Evolutionary conservation across 1,140 invertebrate genomes (phyloP).

Genomic region (Phymastichus coffea): DNA sequence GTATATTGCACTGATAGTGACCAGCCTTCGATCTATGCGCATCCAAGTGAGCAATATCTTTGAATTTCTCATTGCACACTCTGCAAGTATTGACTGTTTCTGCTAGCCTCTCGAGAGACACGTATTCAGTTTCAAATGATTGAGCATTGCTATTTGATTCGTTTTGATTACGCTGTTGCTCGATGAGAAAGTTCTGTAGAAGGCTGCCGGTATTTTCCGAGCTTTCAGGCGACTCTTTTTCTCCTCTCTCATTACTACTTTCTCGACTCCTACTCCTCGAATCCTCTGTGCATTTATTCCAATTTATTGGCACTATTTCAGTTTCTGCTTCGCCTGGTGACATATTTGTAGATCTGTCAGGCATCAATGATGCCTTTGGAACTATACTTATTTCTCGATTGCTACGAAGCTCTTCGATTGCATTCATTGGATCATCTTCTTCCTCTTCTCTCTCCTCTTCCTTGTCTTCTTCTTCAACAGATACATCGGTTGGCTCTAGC

Average conservation of each 20-base stretch:
- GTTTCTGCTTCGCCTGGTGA: constrained; percentile 12
- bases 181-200: constrained; percentile 50
- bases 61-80: constrained; percentile 55
- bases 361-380: constrained; percentile 37
- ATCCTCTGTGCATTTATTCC: constrained; percentile 45
- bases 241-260: constrained; percentile 11
- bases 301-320: constrained; percentile 30
- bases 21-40: constrained; percentile 51
- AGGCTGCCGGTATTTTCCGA: constrained; percentile 38
- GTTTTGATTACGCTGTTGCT: constrained; percentile 47
- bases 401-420: constrained; percentile 33
- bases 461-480: constrained; percentile 28
- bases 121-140: constrained; percentile 51
- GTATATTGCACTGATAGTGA: constrained; percentile 55
- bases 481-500: constrained; percentile 21
- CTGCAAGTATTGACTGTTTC: constrained; percentile 52
- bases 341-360: constrained; percentile 3
- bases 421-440: constrained; percentile 29
- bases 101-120: constrained; percentile 53
- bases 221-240: constrained; percentile 15
- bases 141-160: constrained; percentile 37
- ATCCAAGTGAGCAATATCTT: constrained; percentile 50
- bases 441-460: constrained; percentile 15
- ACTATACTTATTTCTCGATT: constrained; percentile 42
- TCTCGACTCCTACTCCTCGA: constrained; percentile 20